Percentiles rank a stretch among this genome's conserved stretches.
These are phyloP conservation scores for Toxonevra muliebris DNA, from an alignment of 2,888 invertebrate genomes.

Conservation along the genomic window DNA sequence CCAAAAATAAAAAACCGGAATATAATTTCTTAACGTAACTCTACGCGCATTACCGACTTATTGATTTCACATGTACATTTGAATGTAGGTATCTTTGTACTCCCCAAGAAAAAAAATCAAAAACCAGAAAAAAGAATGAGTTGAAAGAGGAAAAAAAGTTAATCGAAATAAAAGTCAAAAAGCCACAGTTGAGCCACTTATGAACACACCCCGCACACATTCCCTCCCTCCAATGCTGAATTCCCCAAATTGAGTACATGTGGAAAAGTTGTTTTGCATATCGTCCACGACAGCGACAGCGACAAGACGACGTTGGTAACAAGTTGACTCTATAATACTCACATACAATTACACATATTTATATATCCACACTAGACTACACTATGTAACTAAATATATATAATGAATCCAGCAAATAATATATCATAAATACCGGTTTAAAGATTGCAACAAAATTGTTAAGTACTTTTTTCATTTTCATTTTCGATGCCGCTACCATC, in stretches of 20 bases:
- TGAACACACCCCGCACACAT: too few species aligned
- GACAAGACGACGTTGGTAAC: neutral
- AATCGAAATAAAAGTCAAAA: too few species aligned
- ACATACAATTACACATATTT: too few species aligned
- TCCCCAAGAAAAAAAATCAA: too few species aligned
- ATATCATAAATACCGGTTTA: constrained; percentile 33
- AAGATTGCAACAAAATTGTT: constrained; percentile 30
- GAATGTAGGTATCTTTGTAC: too few species aligned
- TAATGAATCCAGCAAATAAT: neutral
- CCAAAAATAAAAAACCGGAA: constrained; percentile 10
- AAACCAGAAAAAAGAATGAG: too few species aligned
- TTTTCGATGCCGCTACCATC: constrained; percentile 1
- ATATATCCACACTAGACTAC: too few species aligned
- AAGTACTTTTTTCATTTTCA: constrained; percentile 6
- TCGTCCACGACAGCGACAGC: neutral
- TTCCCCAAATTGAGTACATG: neutral
- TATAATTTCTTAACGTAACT: constrained; percentile 8
- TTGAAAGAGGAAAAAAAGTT: too few species aligned
- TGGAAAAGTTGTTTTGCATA: constrained; percentile 34
- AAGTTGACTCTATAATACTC: too few species aligned
- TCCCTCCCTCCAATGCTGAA: too few species aligned
- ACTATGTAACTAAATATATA: too few species aligned
- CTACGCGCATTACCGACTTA: neutral
- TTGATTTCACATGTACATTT: constrained; percentile 18
- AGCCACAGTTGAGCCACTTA: too few species aligned